Base-by-base conservation (phyloP, 2,113 vertebrate species). In the Mobula hypostoma region DNA sequence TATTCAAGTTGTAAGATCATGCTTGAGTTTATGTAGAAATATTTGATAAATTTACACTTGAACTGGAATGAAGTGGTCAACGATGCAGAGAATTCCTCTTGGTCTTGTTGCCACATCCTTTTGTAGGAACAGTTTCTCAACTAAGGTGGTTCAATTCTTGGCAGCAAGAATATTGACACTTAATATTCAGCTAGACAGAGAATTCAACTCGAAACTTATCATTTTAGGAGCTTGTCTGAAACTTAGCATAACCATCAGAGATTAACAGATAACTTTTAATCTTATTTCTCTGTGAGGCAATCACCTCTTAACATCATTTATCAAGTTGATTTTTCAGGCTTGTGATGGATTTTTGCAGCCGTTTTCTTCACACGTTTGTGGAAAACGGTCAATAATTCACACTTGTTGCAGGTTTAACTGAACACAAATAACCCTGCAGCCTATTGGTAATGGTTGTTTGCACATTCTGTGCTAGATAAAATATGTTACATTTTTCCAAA, bases 401-500 rank as follows among this genome's bases (percentile, higher is more conserved):
- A 56, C 48, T 29, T 14, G 11, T 40, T 74, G 27, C 24, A 76
- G 36, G 9, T 93, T 29, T 4, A 48, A 48, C 2, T 93, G 66
- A 74, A 72, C 56, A 72, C 91, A 72, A 68, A 48, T 4, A 70
- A 76, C 68, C 72, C 12, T 93, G 36, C 70, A 93, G 21, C 36
- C 68, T 93, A 27, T 24, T 74, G 91, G 68, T 74, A 70, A 70
- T 74, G 40, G 91, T 93, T 74, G 63, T 66, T 58, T 63, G 29
- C 61, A 70, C 88, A 91, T 76, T 90, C 21, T 12, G 56, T 93
- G 36, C 36, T 27, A 74, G 15, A 74, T 48, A 24, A 93, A 93
- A 91, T 40, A 61, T 87, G 72, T 93, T 93, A 74, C 36, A 93
- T 74, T 74, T 93, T 74, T 70, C 36, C 66, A 29, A 48, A 93